Evolutionary conservation across 2,113 vertebrate species (phyloP), one percentile per base, ranked within the genome.

Genomic region (Triplophysa dalaica): DNA sequence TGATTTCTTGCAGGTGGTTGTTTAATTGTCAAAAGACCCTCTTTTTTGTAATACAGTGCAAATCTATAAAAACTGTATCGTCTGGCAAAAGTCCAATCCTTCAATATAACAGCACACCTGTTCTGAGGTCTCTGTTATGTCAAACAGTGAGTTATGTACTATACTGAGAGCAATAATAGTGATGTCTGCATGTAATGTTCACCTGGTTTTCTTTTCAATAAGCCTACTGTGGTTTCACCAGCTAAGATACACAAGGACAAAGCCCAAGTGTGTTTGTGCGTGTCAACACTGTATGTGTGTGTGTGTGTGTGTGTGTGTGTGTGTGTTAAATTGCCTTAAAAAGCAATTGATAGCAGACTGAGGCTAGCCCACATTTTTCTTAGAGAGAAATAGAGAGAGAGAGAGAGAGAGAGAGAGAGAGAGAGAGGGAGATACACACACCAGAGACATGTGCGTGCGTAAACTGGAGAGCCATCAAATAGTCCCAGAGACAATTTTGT

Each of bases 271-370:
- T 72, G 50, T 50, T 48, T 56, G 33, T 38, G 33, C 7, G 33
- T 38, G 33, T 38, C 33, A 7, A 38, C 6, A 8, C 33, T 38
- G 50, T 41, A 48, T 72, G 26, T 52, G 50, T 41, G 33, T 43
- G 12, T 73, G 54, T 56, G 72, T 62, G 58, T 48, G 72, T 62
- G 33, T 60, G 33, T 43, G 12, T 73, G 54, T 56, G 72, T 62
- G 58, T 48, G 72, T 62, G 33, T 60, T 72, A 56, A 72, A 41
- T 74, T 22, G 22, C 13, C 61, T 74, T 74, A 61, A 74, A 74
- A 45, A 41, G 14, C 14, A 10, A 62, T 75, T 62, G 72, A 75
- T 75, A n/a, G 16, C 26, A 63, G 21, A 75, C 38, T 75, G 22
- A 63, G 45, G 38, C n/a, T 60, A 54, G 70, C 33, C n/a, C 70